Base-by-base conservation (phyloP, 2,113 vertebrate species). In the Otocyon megalotis region DNA sequence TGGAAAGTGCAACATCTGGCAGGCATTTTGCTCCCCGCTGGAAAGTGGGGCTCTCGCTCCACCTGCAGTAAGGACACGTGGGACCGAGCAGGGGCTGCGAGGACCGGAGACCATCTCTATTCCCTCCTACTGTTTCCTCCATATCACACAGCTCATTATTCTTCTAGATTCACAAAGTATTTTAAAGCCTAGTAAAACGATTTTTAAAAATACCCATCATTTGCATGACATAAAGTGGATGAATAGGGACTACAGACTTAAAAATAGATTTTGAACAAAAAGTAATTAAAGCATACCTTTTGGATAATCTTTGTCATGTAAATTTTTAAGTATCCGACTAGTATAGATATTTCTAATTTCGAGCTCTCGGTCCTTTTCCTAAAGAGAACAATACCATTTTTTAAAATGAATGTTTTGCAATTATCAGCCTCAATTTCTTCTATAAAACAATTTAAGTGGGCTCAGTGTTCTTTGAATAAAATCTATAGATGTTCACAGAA, bases 321-420 rank as follows among this genome's bases (percentile, higher is more conserved):
- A 58, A 83, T 92, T 86, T 98, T 98, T 98, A 58, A 97, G 94
- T 93, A 99, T 98, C 96, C 96, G 88, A 72, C 98, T 98, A 67
- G 98, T 95, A 83, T 99, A 99, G 97, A 99, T 99, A 76, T 99
- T 99, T 97, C 94, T 97, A 62, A 97, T 88, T 32, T 98, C 97
- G 67, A 99, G 98, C 30, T 99, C 98, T 0, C 97, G 95, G 50
- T 98, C 98, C 88, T 98, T 99, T 89, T 99, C 99, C 99, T 99
- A 69, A 95, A 92, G 97, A 98, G 97, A 97, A 83, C 72, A 92
- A 81, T 35, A 96, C 5, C 56, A 26, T 54, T 96, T 77, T 79
- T 60, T 67, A 43, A 43, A 43, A 0, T 69, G 19, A 56, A 83
- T 48, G 35, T n/a, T n/a, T 89, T 95, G 71, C n/a, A 90, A 81